Base-by-base conservation (phyloP, 2,888 invertebrate genomes). In the Chromoteleia sp. region DNA sequence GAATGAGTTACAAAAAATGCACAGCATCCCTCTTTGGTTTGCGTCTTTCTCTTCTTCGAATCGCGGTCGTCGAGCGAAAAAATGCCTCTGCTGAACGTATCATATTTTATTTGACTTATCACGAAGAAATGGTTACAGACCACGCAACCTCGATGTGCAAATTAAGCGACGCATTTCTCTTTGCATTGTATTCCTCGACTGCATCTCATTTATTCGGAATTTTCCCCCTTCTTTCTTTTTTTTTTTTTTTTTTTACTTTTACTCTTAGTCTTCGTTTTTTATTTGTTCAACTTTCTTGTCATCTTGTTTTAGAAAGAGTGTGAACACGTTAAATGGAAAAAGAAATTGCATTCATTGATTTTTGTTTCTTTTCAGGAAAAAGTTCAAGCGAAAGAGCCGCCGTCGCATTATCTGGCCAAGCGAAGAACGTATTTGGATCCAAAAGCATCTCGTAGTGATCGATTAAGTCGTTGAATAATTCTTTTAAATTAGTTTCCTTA, bases 341-440 rank as follows among this genome's bases (percentile, higher is more conserved):
- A 2, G 25, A 25, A 5, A 2, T 2, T 2, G 12, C 10, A 36
- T 4, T 33, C 8, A 33, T 17, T 65, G 33, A 65, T 52, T 54
- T 56, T 33, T 25, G 17, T 43, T 43, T 7, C 43, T 82, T 94
- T 17, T 8, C 10, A 98, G 96, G 98, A 98, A 94, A 96, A 97
- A 94, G 98, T 99, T 87, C 98, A 98, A 91, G 98, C 98, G n/a
- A 98, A 99, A 93, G 98, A 99, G 92, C 97, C 98, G 58, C 99
- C 99, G 56, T 95, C 97, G 71, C 97, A 98, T 92, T 99, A 99
- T 94, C 94, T 99, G 91, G 97, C 97, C 92, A 99, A 98, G 92
- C 94, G 99, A 87, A 94, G 96, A 88, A 98, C 98, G 5, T 99
- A 98, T 93, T 94, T 99, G 91, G 98, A 99, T 92, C 99, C 99